These are phyloP conservation scores for Trachelus iudaicus DNA, from an alignment of 2,888 invertebrate genomes.

Conservation along the genomic window DNA sequence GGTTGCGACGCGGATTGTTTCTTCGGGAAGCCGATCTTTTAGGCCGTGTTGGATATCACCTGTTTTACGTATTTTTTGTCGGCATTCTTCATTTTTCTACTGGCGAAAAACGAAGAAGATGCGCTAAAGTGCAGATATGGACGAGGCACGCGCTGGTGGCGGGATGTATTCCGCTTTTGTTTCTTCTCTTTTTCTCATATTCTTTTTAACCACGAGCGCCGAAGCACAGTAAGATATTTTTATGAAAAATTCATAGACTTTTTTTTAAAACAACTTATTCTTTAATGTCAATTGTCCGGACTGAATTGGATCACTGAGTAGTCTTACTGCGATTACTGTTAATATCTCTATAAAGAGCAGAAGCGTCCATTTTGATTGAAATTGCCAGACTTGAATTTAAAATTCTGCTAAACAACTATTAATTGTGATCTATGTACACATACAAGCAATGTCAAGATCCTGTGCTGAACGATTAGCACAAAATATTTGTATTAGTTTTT, in stretches of 20 bases:
- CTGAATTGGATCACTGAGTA: too few species aligned
- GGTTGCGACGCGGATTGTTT: background rate
- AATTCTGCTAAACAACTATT: background rate
- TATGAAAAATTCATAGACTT: background rate
- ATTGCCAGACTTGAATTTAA: background rate
- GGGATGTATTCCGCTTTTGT: conserved; percentile 41
- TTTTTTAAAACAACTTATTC: background rate
- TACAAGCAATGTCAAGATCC: background rate
- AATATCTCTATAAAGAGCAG: background rate
- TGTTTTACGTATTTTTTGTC: background rate
- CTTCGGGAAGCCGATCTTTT: background rate
- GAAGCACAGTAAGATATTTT: conserved; percentile 57
- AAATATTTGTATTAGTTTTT: background rate
- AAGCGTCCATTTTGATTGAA: background rate
- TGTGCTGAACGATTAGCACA: background rate
- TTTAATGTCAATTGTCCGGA: background rate
- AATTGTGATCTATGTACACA: background rate
- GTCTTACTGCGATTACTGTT: too few species aligned
- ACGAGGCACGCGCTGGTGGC: conserved; percentile 37
- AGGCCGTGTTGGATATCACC: background rate
- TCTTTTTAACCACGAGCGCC: conserved; percentile 42
- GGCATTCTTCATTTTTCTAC: background rate
- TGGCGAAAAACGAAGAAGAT: conserved; percentile 33
- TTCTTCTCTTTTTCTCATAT: conserved; percentile 46
- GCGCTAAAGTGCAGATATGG: conserved; percentile 44